Conservation (phyloP, 92 coral and sea anemone genomes). For the Bergia sp. region DNA sequence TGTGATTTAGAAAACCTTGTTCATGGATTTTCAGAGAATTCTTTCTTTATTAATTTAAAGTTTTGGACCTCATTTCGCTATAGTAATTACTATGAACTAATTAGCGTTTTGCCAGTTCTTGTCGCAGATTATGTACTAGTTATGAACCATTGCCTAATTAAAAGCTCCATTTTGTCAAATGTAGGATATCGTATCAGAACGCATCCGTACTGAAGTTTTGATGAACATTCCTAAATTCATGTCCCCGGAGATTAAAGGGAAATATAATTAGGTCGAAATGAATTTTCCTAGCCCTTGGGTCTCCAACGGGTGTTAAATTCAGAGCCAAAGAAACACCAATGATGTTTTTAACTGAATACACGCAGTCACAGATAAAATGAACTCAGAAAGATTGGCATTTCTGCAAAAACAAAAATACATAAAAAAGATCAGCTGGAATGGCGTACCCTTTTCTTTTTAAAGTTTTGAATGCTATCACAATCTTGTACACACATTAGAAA, state of each 20-base stretch:
- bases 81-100: slow-evolving; percentile 35
- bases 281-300: not conserved
- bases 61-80: not conserved
- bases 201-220: not conserved
- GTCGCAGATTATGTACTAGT: not conserved
- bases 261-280: not conserved
- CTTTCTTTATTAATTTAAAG: not conserved
- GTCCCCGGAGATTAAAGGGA: not conserved
- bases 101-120: slow-evolving; percentile 37
- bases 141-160: slow-evolving; percentile 33
- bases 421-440: not conserved
- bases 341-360: not conserved
- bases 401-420: not conserved
- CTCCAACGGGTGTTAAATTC: not conserved
- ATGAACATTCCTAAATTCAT: not conserved
- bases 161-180: slow-evolving; percentile 18
- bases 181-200: not conserved
- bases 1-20: not conserved
- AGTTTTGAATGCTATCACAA: not conserved
- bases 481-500: not conserved
- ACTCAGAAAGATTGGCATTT: not conserved
- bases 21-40: not conserved
- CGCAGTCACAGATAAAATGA: not conserved
- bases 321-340: not conserved
- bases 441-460: not conserved